Evolutionary conservation across 2,888 invertebrate species (phyloP), one percentile per base, ranked within the genome.

Genomic region (Caenorhabditis virilis): DNA sequence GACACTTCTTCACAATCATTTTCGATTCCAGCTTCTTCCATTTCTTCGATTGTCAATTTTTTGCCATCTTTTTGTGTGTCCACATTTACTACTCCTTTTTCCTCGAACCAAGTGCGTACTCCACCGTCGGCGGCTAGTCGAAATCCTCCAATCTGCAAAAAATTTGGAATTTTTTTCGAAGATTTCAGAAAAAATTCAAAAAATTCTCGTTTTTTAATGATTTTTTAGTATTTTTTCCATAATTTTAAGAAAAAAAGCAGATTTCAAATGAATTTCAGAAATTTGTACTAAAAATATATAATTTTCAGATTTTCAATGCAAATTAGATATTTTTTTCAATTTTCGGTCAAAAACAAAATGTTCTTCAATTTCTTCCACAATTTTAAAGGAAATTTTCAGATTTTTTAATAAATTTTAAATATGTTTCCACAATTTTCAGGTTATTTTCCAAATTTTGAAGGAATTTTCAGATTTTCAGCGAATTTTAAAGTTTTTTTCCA

Each of bases 21-120:
- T 48, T 80, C 79, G n/a, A 80, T 74, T 2, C 71, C 78, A 33
- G 71, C 55, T 56, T 80, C 78, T 63, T 78, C 77, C 56, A 74
- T 70, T 60, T 74, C 52, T 26, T 76, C 76, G 5, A 53, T 50
- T 7, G 57, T 60, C 16, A 72, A 33, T 16, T 55, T 48, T 52
- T 67, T 64, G n/a, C 63, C 66, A 18, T 64, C 66, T 30, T 69
- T 70, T 33, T 55, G 55, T 13, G 57, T 39, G 18, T 56, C 60
- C 4, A 72, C 65, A 20, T 55, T 43, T 0, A 67, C 53, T 11
- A 75, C 62, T 11, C 75, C 77, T 47, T 78, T 78, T 42, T 69
- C 77, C 20, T 78, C 78, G 58, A 79, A 79, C 69, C 78, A 76
- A 18, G 60, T 69, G 4, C 64, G 61, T 20, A 79, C 72, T 9